Evolutionary conservation across 2,113 vertebrate genomes (phyloP).

Genomic region (Oryzias curvinotus): DNA sequence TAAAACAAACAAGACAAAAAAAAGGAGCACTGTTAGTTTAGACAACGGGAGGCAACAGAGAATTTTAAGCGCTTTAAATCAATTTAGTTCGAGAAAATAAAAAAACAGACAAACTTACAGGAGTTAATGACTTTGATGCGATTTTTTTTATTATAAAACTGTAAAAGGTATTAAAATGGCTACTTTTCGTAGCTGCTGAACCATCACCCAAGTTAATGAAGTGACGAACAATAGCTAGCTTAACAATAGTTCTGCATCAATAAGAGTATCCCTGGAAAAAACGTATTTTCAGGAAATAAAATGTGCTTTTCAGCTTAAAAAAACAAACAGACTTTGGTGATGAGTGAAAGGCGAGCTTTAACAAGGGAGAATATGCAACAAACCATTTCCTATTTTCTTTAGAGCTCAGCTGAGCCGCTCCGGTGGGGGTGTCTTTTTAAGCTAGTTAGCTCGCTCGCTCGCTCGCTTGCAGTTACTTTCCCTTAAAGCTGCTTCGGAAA

Average conservation of each 20-base stretch:
- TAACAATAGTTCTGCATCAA: conserved; percentile 35
- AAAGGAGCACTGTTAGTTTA: no score
- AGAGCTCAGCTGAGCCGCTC: conserved; percentile 56
- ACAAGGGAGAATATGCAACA: no score
- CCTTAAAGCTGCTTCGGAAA: conserved; percentile 7
- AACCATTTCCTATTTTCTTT: conserved; percentile 7
- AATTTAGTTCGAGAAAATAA: not conserved
- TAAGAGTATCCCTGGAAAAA: not conserved
- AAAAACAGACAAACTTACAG: no score
- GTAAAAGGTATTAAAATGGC: not conserved
- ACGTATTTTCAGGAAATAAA: not conserved
- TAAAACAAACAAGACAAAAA: no score
- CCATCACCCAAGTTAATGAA: conserved; percentile 56
- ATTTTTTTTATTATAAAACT: not conserved
- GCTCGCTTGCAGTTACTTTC: conserved; percentile 55
- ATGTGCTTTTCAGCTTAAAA: accelerated
- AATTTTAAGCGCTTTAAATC: no score
- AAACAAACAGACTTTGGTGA: accelerated
- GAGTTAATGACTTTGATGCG: not conserved
- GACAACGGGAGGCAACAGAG: no score
- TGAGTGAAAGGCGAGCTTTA: accelerated
- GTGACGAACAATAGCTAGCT: conserved; percentile 66
- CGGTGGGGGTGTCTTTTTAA: conserved; percentile 15
- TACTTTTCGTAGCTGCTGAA: conserved; percentile 11
- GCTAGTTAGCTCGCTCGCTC: conserved; percentile 53